A percentile compares a stretch with the other conserved stretches of the same genome.
phyloP scores from a whole-genome alignment of 2,797 vertebrate genomes.

The Crenichthys baileyi region DNA sequence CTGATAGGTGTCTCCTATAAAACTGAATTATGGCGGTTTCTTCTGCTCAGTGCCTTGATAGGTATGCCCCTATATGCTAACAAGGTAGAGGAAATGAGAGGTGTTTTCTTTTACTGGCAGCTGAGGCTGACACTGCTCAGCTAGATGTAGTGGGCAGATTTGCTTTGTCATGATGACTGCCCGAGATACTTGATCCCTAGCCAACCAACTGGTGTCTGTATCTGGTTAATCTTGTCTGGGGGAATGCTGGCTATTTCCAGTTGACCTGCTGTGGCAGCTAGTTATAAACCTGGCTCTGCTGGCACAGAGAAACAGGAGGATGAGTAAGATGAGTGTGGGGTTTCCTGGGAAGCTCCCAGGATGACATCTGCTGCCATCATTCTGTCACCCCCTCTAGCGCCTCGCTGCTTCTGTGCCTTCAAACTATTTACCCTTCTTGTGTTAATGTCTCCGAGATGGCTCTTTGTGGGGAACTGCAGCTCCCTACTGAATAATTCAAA shows the following conservation, averaged over 20 bases:
- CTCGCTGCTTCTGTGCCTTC: conserved; percentile 20
- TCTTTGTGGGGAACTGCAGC: conserved; percentile 53
- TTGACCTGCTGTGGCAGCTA: conserved; percentile 53
- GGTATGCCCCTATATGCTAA: not conserved
- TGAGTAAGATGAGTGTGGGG: conserved; percentile 66
- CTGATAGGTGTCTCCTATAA: not conserved
- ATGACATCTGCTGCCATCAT: conserved; percentile 72
- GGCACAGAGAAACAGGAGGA: conserved; percentile 40
- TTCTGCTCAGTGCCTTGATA: not conserved
- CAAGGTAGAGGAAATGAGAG: conserved; percentile 16
- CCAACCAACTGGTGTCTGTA: conserved; percentile 39
- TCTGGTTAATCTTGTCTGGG: conserved; percentile 45
- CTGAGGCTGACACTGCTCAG: conserved; percentile 20
- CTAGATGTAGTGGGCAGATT: conserved; percentile 30
- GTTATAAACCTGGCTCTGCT: conserved; percentile 50
- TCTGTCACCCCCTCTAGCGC: conserved; percentile 34
- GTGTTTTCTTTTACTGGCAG: conserved; percentile 14
- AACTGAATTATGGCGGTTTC: not conserved
- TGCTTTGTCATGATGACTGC: conserved; percentile 70
- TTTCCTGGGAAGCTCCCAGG: conserved; percentile 75
- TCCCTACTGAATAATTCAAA: conserved; percentile 71
- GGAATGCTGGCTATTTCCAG: conserved; percentile 71
- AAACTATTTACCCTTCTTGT: conserved; percentile 29
- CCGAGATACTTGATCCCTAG: conserved; percentile 47
- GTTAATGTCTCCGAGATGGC: conserved; percentile 30